Conservation (phyloP, 2,888 invertebrate species). For the Aspidiotus destructor region DNA sequence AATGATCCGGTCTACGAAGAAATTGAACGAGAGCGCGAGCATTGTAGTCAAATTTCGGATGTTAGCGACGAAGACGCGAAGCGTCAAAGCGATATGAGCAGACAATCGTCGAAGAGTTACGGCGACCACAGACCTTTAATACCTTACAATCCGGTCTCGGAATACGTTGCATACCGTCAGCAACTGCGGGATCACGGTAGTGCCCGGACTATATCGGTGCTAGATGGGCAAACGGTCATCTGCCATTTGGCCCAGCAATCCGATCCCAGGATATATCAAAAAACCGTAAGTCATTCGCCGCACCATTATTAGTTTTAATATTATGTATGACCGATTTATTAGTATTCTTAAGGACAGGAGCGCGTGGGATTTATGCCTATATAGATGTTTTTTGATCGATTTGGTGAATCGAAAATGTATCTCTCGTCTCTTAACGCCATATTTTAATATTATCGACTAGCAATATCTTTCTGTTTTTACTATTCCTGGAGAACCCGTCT, state of each 20-base stretch:
- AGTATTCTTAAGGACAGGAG: too few species aligned
- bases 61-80: slow-evolving; percentile 68
- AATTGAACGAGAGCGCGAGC: slow-evolving; percentile 48
- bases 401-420: too few species aligned
- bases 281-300: slow-evolving; percentile 14
- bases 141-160: slow-evolving; percentile 49
- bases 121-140: slow-evolving; percentile 73
- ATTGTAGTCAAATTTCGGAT: slow-evolving; percentile 43
- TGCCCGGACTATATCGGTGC: slow-evolving; percentile 57
- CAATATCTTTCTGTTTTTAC: too few species aligned
- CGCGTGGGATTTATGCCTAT: too few species aligned
- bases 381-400: too few species aligned
- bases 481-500: too few species aligned
- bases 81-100: slow-evolving; percentile 60
- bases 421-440: too few species aligned
- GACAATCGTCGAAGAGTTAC: slow-evolving; percentile 63
- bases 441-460: too few species aligned
- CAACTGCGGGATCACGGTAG: slow-evolving; percentile 44
- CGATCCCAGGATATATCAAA: slow-evolving; percentile 36
- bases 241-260: slow-evolving; percentile 68
- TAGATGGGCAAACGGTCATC: slow-evolving; percentile 76
- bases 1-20: slow-evolving; percentile 69
- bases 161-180: slow-evolving; percentile 44
- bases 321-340: too few species aligned
- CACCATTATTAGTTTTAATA: slow-evolving; percentile 10